Conservation (phyloP, 2,797 vertebrate genomes). For the Caiman crocodilus region DNA sequence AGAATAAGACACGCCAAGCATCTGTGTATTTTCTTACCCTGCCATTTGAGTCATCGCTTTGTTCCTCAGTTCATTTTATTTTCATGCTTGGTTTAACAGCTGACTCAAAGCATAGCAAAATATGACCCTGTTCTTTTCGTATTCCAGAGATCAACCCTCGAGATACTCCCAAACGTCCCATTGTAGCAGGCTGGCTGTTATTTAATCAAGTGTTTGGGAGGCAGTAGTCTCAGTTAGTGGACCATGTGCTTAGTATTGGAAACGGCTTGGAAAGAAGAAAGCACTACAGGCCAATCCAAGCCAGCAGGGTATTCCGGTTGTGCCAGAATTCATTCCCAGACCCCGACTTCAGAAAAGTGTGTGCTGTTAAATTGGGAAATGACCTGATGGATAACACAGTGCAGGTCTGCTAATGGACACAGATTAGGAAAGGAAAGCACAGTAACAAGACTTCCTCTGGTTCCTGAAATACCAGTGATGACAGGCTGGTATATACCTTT, state of each 20-base stretch:
- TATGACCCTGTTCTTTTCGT: neutral
- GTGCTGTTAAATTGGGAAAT: accelerated
- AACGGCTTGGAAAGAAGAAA: neutral
- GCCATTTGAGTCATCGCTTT: neutral
- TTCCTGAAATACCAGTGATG: neutral
- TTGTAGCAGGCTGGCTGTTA: neutral
- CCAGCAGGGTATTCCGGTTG: neutral
- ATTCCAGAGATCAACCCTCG: neutral
- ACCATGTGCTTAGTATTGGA: accelerated
- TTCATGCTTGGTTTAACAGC: neutral
- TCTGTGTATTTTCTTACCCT: accelerated
- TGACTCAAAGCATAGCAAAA: neutral
- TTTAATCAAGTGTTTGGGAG: neutral
- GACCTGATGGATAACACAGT: accelerated
- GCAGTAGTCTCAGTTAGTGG: neutral
- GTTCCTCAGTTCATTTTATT: neutral
- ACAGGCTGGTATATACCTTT: neutral
- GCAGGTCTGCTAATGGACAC: accelerated
- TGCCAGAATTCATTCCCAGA: neutral
- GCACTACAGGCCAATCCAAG: accelerated
- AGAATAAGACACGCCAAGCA: accelerated
- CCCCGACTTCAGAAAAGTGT: accelerated
- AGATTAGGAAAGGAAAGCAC: accelerated
- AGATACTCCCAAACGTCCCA: accelerated
- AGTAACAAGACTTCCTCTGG: accelerated